Evolutionary conservation across 2,797 vertebrate species (phyloP), one percentile per base, ranked within the genome.

Genomic region (Intellagama lesueurii): DNA sequence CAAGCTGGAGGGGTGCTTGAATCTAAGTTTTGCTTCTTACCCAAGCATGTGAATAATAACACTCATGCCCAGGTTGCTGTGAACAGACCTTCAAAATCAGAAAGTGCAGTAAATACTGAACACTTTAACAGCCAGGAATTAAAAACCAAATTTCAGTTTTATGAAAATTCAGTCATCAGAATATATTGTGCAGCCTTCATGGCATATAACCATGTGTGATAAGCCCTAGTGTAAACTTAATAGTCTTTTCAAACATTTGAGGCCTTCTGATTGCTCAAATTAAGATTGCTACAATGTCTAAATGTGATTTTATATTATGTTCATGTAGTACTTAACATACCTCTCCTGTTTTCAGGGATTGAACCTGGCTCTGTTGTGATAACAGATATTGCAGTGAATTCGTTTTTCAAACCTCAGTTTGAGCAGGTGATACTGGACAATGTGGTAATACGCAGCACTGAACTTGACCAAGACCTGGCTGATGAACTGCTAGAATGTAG

Each of bases 351-450:
- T 90, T 2, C 66, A 98, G 98, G 98, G 89, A 95, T 98, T 72
- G 87, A 97, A 81, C 97, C 97, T 0, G 97, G 98, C 1, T 98
- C 98, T 0, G 97, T 98, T 32, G 98, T 99, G 93, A 96, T 99
- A 96, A 98, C 96, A 0, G 98, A 98, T 14, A 97, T 90, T 72
- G 98, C 98, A 0, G 97, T 98, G 94, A 98, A 99, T 94, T 97
- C 97, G 69, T 98, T 97, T 91, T 98, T 98, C 95, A 94, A 91
- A 70, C 96, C 98, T 0, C 96, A 88, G 81, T 98, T 98, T 89
- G 97, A 98, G 94, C 98, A 98, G 96, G 97, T 97, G 89, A 97
- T 99, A 92, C 97, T 98, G 95, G 98, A 95, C 7, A 97, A 98
- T 3, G 96, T 98, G 80, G 97, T 98, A 92, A 97, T 96, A 89